Conservation (phyloP, 2,797 vertebrate species). For the Etheostoma perlongum region DNA sequence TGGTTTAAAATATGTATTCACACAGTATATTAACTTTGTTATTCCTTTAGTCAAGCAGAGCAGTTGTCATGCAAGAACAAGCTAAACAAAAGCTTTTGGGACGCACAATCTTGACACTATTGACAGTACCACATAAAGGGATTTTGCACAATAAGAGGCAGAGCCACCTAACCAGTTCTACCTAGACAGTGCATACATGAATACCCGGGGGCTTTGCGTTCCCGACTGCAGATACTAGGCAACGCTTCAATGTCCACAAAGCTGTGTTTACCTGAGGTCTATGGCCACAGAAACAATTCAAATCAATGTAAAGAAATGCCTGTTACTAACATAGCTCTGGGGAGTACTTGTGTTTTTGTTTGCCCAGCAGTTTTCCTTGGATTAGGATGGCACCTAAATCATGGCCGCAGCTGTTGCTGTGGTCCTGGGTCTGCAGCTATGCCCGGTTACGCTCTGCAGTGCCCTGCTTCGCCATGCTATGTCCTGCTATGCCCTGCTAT, state of each 20-base stretch:
- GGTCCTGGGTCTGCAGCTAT: too few relatives aligned
- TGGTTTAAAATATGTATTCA: slow-evolving; percentile 14
- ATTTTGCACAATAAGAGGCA: slow-evolving; percentile 68
- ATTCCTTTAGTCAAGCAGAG: background rate
- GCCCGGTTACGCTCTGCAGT: too few relatives aligned
- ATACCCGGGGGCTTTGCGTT: slow-evolving; percentile 42
- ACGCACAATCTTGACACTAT: slow-evolving; percentile 45
- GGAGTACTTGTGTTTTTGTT: too few relatives aligned
- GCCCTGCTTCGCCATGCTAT: too few relatives aligned
- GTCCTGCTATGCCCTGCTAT: too few relatives aligned
- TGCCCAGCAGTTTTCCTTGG: too few relatives aligned
- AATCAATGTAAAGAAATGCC: background rate
- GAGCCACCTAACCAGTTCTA: slow-evolving; percentile 71
- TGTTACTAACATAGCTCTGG: too few relatives aligned
- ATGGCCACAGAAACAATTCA: background rate
- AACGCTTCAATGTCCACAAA: slow-evolving; percentile 16
- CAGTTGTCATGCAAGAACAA: slow-evolving; percentile 29
- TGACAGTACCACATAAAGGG: slow-evolving; percentile 51
- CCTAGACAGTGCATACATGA: slow-evolving; percentile 45
- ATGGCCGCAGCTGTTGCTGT: too few relatives aligned
- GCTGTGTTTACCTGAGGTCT: slow-evolving; percentile 17
- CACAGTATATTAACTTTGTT: background rate
- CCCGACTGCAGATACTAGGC: slow-evolving; percentile 13
- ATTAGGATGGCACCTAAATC: too few relatives aligned
- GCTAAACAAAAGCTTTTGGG: slow-evolving; percentile 45